Base-by-base conservation (phyloP, 2,888 invertebrate species). In the Ischnura elegans region DNA sequence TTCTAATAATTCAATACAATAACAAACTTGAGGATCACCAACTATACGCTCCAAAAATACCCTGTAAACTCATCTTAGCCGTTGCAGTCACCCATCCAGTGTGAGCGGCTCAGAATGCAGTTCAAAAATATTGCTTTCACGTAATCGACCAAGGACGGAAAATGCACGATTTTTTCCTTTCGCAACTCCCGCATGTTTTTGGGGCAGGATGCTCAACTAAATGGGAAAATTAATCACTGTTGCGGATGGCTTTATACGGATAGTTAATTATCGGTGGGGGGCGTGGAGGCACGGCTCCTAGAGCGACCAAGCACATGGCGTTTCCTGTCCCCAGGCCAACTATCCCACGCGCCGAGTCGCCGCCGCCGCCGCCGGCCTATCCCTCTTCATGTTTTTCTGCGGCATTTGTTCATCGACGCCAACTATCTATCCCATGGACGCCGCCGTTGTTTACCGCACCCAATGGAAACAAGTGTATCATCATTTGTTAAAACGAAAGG, bases 391-490 rank as follows among this genome's bases (percentile, higher is more conserved):
- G 76, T 76, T 76, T 76, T 76, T 90, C 55, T 43, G 4, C 55
- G 29, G 87, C 87, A 61, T 55, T 47, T 25, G 43, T 13, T 25
- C 86, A 46, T 46, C n/a, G 45, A 43, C 86, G 43, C 86, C 86
- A 21, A 86, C 45, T 43, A 86, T 13, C 45, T 43, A 86, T 13
- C n/a, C n/a, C 43, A n/a, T 46, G 45, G n/a, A 86, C 86, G 46
- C 46, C 76, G 76, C 86, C 87, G 76, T 76, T 61, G 90, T 61
- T 90, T 90, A 55, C 90, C 90, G 43, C n/a, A 90, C 61, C 90
- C 90, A 90, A 90, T 90, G 90, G 90, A 90, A 90, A 90, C 90
- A 90, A 90, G 90, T 90, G 90, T 76, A 76, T 76, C 90, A 90
- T 90, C 90, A 90, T 90, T 90, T 90, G 90, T 90, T 90, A 90